Conservation (phyloP, 2,888 invertebrate species). For the Drosophila anomalipes region DNA sequence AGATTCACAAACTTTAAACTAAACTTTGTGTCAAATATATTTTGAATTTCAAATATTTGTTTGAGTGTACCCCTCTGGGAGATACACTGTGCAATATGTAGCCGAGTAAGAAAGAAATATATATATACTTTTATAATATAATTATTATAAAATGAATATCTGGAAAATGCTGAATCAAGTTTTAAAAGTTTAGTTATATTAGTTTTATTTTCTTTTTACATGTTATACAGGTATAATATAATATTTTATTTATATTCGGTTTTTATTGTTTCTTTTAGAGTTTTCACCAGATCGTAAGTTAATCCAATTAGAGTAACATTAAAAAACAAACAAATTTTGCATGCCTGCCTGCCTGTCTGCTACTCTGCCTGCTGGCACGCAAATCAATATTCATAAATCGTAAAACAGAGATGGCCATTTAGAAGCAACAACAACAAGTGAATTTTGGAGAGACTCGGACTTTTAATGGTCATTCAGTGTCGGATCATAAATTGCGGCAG, state of each 20-base stretch:
- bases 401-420: constrained; percentile 50
- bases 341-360: constrained; percentile 16
- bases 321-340: constrained; percentile 39
- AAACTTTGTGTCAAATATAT: no score
- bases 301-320: constrained; percentile 54
- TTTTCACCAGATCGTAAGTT: constrained; percentile 15
- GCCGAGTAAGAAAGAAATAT: no score
- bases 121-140: no score
- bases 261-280: neutral
- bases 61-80: neutral
- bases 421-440: constrained; percentile 36
- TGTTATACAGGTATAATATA: neutral
- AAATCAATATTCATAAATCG: constrained; percentile 82
- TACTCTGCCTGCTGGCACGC: neutral
- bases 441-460: constrained; percentile 42
- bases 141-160: neutral
- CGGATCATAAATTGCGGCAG: constrained; percentile 67
- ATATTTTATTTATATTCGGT: neutral
- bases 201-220: neutral
- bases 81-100: neutral
- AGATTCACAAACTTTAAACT: neutral
- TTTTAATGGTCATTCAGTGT: constrained; percentile 79
- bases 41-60: neutral
- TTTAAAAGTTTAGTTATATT: neutral
- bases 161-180: neutral